Evolutionary conservation across 2,797 vertebrate genomes (phyloP), one percentile per base, ranked within the genome.

Genomic region (Oreochromis mossambicus): DNA sequence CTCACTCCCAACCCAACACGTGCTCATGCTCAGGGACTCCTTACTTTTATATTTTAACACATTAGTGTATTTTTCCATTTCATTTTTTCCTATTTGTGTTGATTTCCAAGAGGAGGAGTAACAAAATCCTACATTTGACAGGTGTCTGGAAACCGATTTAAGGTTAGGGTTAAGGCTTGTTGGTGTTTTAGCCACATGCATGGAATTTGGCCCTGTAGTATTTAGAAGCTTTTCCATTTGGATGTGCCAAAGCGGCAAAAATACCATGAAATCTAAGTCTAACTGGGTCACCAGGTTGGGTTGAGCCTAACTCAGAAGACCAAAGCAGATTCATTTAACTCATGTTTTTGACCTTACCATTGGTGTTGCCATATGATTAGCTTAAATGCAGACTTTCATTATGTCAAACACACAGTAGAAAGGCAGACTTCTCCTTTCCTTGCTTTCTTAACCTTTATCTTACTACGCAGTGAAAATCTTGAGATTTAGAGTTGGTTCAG

Each of bases 181-280:
- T 73, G 17, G 10, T 8, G 38, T 68, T 68, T 68, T 41, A 48
- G 41, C 68, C 24, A 48, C 24, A 32, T 75, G 1, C 3, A 75
- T 0, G 5, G 0, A 41, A 8, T 21, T 41, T 41, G 54, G 11
- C 34, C 34, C 34, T 21, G 4, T 1, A 0, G 12, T 41, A 66
- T 41, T 66, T 66, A 66, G 34, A 66, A 66, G 61, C n/a, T 21
- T 66, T 66, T 66, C 36, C n/a, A 68, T 68, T 41, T 68, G 61
- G n/a, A 0, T 21, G 5, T 66, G 61, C 36, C 61, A 14, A 41
- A 66, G 21, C n/a, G 61, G 0, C 19, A 38, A 3, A 63, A 0
- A 63, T 36, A 36, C 19, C 4, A 13, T 13, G 2, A 21, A 5
- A 17, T 38, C 61, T 66, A 0, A 38, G 0, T 17, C 66, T 43